Evolutionary conservation across 1,140 invertebrate species (phyloP).

Genomic region (Lepidurus arcticus): DNA sequence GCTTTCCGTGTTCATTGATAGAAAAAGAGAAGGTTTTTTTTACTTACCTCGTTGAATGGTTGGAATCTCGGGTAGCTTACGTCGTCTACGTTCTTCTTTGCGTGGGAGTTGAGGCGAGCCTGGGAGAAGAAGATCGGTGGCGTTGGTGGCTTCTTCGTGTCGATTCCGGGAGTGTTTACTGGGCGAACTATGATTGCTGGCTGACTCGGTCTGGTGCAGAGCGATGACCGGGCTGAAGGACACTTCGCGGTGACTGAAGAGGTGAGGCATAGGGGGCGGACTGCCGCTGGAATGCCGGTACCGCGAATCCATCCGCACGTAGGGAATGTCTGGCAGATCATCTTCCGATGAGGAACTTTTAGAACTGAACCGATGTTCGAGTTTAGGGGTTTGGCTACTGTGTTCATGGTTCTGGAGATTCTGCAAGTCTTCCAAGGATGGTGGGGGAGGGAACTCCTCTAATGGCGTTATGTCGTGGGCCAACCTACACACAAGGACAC

Average conservation of each 20-base stretch:
- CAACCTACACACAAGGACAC: slow-evolving; percentile 28
- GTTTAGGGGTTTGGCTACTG: not conserved
- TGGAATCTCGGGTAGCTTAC: slow-evolving; percentile 79
- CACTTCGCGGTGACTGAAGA: slow-evolving; percentile 17
- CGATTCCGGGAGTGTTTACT: not conserved
- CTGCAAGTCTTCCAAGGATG: slow-evolving; percentile 28
- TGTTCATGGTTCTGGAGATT: slow-evolving; percentile 5
- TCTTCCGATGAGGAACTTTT: slow-evolving; percentile 10
- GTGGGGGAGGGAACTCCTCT: slow-evolving; percentile 30
- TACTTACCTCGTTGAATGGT: slow-evolving; percentile 46
- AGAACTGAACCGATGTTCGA: slow-evolving; percentile 6
- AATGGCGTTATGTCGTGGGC: slow-evolving; percentile 35
- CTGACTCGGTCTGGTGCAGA: not conserved
- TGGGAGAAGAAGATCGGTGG: not conserved
- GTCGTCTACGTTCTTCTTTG: slow-evolving; percentile 56
- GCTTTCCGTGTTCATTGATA: not conserved
- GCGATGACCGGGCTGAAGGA: slow-evolving; percentile 9
- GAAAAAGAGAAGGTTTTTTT: not conserved
- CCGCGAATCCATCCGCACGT: not conserved
- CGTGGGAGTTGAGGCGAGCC: not conserved
- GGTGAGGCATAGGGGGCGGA: slow-evolving; percentile 6
- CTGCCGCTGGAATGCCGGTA: slow-evolving; percentile 11
- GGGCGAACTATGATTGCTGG: not conserved
- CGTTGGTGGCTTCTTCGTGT: not conserved
- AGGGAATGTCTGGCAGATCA: not conserved